phyloP scores from a whole-genome alignment of 2,888 invertebrate species.

The Tipula unca region DNA sequence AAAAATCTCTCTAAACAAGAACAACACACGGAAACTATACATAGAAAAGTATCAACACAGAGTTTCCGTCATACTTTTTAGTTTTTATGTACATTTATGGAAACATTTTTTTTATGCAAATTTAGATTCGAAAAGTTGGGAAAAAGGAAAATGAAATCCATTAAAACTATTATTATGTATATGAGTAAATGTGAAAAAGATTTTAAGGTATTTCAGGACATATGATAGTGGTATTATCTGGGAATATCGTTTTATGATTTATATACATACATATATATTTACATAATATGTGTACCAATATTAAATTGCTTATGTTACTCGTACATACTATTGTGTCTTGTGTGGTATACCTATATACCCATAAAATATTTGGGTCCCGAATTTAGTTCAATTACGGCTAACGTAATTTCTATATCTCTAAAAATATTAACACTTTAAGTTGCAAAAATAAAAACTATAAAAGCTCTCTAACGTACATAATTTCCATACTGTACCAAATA shows the following conservation, averaged over 20 bases:
- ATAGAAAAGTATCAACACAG: not conserved
- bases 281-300: not conserved
- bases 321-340: not conserved
- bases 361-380: not conserved
- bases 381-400: not conserved
- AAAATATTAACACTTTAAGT: not conserved
- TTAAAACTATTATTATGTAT: not conserved
- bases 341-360: no score
- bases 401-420: not conserved
- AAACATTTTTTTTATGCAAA: not conserved
- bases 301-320: not conserved
- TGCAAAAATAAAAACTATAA: not conserved
- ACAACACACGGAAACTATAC: not conserved
- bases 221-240: not conserved
- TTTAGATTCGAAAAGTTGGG: not conserved
- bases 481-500: not conserved
- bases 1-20: not conserved
- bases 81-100: not conserved
- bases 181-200: not conserved
- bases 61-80: not conserved
- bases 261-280: not conserved
- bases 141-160: not conserved
- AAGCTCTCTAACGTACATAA: not conserved
- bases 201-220: constrained; percentile 8
- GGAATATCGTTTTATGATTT: not conserved